These are phyloP conservation scores for Microtus montanus DNA, from an alignment of 2,113 vertebrate genomes.

Conservation along the genomic window DNA sequence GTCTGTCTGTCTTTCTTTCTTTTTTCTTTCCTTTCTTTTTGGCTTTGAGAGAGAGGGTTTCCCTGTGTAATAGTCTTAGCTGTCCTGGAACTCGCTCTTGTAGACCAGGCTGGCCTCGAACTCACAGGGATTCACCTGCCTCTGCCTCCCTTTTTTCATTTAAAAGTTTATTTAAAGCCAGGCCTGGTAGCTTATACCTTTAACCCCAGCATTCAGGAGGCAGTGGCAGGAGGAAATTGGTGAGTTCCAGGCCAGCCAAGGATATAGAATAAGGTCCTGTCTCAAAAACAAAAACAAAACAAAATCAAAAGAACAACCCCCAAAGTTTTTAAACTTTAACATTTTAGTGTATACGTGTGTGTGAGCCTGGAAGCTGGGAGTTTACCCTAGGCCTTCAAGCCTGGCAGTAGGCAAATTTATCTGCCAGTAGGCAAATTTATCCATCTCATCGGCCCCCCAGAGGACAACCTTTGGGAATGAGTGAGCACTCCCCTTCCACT, in stretches of 20 bases:
- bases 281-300: not conserved
- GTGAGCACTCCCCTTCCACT: not conserved
- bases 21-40: fast-evolving
- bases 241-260: not conserved
- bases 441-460: not conserved
- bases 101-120: too few species aligned
- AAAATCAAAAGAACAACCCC: not conserved
- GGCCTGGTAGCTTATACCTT: not conserved
- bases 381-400: not conserved
- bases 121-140: too few species aligned
- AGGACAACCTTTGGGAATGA: not conserved
- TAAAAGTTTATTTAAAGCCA: not conserved
- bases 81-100: too few species aligned
- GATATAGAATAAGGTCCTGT: not conserved
- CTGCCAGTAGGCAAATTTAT: not conserved
- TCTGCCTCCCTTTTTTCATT: not conserved
- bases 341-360: not conserved
- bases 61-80: too few species aligned
- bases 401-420: not conserved
- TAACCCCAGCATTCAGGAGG: not conserved
- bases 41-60: too few species aligned
- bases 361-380: not conserved
- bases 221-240: not conserved
- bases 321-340: not conserved
- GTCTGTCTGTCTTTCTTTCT: fast-evolving